Percentiles rank a stretch among this genome's conserved stretches.
Evolutionary conservation across 2,113 vertebrate genomes (phyloP).

Genomic region (Dolichotis patagonum): DNA sequence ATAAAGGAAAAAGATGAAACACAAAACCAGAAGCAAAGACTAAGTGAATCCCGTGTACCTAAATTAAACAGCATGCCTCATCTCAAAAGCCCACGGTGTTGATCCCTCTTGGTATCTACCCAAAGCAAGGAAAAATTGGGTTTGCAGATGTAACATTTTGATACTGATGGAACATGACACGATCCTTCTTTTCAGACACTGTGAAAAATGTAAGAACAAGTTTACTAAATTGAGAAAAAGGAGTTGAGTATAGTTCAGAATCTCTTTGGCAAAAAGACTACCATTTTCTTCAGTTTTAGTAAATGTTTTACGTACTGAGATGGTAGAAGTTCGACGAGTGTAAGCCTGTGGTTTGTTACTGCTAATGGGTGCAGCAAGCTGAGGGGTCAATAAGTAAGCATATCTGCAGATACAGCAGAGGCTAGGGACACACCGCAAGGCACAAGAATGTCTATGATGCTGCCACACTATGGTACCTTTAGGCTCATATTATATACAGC

Average conservation of each 20-base stretch:
- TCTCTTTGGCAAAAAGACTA: conserved; percentile 21
- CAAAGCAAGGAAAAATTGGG: conserved; percentile 46
- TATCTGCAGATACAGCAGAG: fast-evolving
- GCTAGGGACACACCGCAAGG: neutral
- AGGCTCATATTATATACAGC: neutral
- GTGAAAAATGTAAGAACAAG: conserved; percentile 56
- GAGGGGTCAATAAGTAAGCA: neutral
- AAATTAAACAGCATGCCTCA: conserved; percentile 2
- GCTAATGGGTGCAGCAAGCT: neutral
- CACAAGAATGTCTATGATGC: fast-evolving
- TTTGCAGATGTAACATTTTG: conserved; percentile 57
- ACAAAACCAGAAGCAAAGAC: neutral
- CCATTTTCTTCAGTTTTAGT: neutral
- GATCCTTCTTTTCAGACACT: conserved; percentile 40
- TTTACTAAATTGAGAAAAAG: conserved; percentile 40
- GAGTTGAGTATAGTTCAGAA: neutral
- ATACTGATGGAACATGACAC: conserved; percentile 68
- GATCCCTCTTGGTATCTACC: neutral
- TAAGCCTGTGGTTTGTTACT: neutral
- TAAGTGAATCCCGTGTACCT: neutral
- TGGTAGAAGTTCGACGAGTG: neutral
- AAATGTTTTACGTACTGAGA: neutral
- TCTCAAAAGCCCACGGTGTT: neutral
- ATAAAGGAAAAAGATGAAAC: neutral
- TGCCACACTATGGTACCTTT: fast-evolving